Evolutionary conservation across 2,888 invertebrate species (phyloP), one percentile per base, ranked within the genome.

Genomic region (Leptothorax acervorum): DNA sequence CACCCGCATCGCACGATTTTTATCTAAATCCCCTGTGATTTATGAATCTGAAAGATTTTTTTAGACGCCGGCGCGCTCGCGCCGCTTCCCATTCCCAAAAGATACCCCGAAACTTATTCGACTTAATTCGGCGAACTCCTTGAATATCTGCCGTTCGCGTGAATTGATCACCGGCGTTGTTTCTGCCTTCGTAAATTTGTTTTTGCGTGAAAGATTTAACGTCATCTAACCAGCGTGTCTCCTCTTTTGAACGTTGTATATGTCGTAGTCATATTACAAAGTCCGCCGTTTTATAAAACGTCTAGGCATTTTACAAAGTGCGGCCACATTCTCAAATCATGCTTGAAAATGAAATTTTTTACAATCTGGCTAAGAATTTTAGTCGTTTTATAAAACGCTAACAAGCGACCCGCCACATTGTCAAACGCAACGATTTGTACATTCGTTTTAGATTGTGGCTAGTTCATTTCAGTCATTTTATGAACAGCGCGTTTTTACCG

Each of bases 11-110:
- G 18, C 12, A 18, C 28, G n/a, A 65, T 53, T 53, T 65, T 18
- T 55, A 65, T 65, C 15, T 23, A 42, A 65, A 42, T 11, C 28
- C 9, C 42, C n/a, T 48, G 51, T 51, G 15, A 75, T 63, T 75
- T 63, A 63, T 51, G 48, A 45, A 48, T 8, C 6, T 23, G 9
- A 45, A 51, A 3, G 18, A 51, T 39, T 51, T 51, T 51, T 45
- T 63, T 18, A n/a, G 8, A 48, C 15, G n/a, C 18, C 45, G 9
- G 18, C 9, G 15, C 28, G 8, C 11, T 31, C 5, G 12, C 2
- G 18, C 1, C n/a, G 9, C 3, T 62, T 48, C 15, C 15, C 15
- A 51, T 51, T 23, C 23, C 23, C 23, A 23, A 75, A 75, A 63
- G 11, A 75, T 28, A 12, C 3, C 11, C 18, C 3, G 35, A 42